phyloP scores from a whole-genome alignment of 1,140 invertebrate species.

The Proctacanthus coquilletti region DNA sequence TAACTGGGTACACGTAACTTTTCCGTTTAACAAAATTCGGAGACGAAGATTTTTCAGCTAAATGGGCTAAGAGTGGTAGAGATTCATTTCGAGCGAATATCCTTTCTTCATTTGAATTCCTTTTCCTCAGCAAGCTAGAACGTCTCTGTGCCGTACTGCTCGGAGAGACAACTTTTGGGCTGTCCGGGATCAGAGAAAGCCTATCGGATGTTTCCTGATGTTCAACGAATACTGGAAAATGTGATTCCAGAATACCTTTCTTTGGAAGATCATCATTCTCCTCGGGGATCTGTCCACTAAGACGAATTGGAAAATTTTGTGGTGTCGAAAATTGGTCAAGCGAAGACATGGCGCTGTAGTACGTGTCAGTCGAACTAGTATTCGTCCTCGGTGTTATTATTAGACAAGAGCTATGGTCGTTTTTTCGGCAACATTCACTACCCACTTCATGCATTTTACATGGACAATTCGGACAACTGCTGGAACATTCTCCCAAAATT shows the following conservation, averaged over 20 bases:
- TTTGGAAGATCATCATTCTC: constrained; percentile 3
- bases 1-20: constrained; percentile 7
- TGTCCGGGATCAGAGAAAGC: neutral
- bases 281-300: neutral
- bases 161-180: neutral
- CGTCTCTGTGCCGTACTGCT: neutral
- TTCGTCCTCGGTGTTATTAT: neutral
- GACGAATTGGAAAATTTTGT: neutral
- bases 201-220: constrained; percentile 2
- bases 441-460: constrained; percentile 8
- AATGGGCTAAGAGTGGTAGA: constrained; percentile 14
- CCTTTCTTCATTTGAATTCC: constrained; percentile 25
- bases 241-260: constrained; percentile 24
- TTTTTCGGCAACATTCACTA: constrained; percentile 11
- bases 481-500: constrained; percentile 18
- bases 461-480: constrained; percentile 17
- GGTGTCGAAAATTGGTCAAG: constrained; percentile 19
- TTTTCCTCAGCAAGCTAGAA: constrained; percentile 14
- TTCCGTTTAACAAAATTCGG: constrained; percentile 7
- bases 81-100: constrained; percentile 22
- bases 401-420: constrained; percentile 13
- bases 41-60: constrained; percentile 4
- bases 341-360: constrained; percentile 27
- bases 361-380: constrained; percentile 22
- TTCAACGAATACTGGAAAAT: constrained; percentile 15